These are phyloP conservation scores for Pectinophora gossypiella DNA, from an alignment of 1,140 invertebrate species.

Conservation along the genomic window DNA sequence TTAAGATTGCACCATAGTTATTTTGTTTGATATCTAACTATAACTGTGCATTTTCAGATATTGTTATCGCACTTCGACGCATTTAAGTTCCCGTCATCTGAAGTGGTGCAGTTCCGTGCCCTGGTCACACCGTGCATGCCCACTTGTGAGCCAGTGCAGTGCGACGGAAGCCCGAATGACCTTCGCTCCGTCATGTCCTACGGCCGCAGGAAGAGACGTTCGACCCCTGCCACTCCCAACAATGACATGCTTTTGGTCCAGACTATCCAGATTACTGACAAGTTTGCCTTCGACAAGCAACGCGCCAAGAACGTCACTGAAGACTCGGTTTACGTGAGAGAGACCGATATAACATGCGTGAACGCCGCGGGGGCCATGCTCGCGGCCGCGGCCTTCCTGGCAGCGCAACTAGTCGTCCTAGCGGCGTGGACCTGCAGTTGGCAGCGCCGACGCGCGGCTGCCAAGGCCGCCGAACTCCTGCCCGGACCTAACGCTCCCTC, in stretches of 20 bases:
- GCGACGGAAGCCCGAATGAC: slow-evolving; percentile 88
- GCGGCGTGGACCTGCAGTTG: slow-evolving; percentile 90
- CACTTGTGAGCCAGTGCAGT: slow-evolving; percentile 92
- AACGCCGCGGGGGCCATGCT: slow-evolving; percentile 87
- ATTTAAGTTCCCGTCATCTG: slow-evolving; percentile 96
- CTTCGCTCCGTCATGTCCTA: slow-evolving; percentile 87
- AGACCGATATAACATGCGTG: slow-evolving; percentile 78
- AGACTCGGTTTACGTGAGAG: slow-evolving; percentile 78
- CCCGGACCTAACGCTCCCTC: slow-evolving; percentile 76
- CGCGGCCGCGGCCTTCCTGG: slow-evolving; percentile 87
- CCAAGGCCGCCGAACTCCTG: slow-evolving; percentile 70
- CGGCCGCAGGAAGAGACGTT: slow-evolving; percentile 83
- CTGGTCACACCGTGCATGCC: slow-evolving; percentile 95
- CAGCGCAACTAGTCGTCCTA: slow-evolving; percentile 88
- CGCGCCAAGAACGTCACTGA: slow-evolving; percentile 66
- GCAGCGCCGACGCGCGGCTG: slow-evolving; percentile 83
- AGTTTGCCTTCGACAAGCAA: slow-evolving; percentile 88
- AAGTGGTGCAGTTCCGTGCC: slow-evolving; percentile 95
- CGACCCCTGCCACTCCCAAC: slow-evolving; percentile 73
- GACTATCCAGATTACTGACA: slow-evolving; percentile 94
- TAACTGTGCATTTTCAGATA: too few relatives aligned
- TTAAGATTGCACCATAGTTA: too few relatives aligned
- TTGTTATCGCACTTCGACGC: slow-evolving; percentile 95
- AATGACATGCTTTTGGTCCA: slow-evolving; percentile 92
- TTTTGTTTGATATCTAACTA: too few relatives aligned